Base-by-base conservation (phyloP, 2,113 vertebrate genomes). In the Apistogramma diplotaenia region DNA sequence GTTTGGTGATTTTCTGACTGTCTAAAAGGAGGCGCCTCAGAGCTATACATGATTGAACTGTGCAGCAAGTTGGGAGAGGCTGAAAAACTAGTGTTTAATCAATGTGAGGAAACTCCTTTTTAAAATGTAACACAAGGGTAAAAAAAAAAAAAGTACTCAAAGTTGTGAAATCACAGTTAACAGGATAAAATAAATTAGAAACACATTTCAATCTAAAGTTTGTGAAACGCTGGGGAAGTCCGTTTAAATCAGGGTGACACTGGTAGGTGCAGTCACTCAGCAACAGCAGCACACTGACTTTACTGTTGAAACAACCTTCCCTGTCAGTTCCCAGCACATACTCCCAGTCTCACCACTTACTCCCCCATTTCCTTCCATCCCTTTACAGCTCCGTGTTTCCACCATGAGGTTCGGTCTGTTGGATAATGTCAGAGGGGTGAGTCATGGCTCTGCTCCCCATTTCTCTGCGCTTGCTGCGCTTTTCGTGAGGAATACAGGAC, bases 381-480 rank as follows among this genome's bases (percentile, higher is more conserved):
- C 43, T 82, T 85, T 78, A 79, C 79, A 87, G 82, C 71, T 74
- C 23, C n/a, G 72, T 57, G 81, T 78, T 88, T 85, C 80, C 87
- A 87, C 73, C 71, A 58, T 62, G 60, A 67, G 78, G 82, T 70
- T 72, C 29, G 16, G 27, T 83, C 75, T 58, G 84, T 62, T 89
- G 86, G 78, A 60, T 83, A 83, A 87, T 87, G 84, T 93, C 85
- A 91, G 83, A 80, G 78, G 80, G 79, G 80, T 93, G 91, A 93
- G 88, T 94, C 91, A 92, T 51, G 67, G 81, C 87, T 86, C 83
- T 82, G 79, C 83, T 90, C 87, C 88, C 85, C 73, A 72, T 89
- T 88, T 82, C 82, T 83, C 74, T 74, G 46, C 3, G 79, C 88
- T 85, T 74, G 87, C 91, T 89, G 86, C 76, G 89, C 80, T 88